Evolutionary conservation across 2,797 vertebrate genomes (phyloP), one percentile per base, ranked within the genome.

Genomic region (Bryconaethiops microstoma): DNA sequence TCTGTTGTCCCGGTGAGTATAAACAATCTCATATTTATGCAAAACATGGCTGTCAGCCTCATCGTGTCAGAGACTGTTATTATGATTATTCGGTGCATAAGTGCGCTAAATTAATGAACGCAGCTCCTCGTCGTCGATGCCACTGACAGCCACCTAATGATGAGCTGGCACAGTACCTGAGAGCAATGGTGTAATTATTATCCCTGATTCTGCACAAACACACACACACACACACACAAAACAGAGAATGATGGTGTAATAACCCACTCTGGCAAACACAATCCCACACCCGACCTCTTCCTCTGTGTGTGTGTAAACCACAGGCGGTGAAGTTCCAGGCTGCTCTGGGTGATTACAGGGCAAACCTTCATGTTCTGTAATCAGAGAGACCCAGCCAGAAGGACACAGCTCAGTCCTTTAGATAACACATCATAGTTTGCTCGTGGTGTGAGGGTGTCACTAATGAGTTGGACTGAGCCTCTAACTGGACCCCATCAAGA

Each of bases 111-210:
- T 83, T 86, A 88, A 88, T 85, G 79, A 86, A 80, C 45, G 62
- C 55, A 63, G 67, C 79, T 69, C 82, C 74, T 76, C 5, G 45
- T 69, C 17, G 62, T 77, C 78, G 62, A 64, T n/a, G 65, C 60
- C 17, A n/a, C 29, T 79, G 86, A 84, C 78, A 83, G 76, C 76
- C 54, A 71, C 73, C 68, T 82, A 85, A 86, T 85, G 83, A 85
- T 76, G 68, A 83, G 79, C 72, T 74, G 71, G 23, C 17, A 73
- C 63, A 19, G 65, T 78, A 82, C 83, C 83, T 88, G 79, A 81
- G 79, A 82, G 82, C 80, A 64, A 84, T 76, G 70, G 86, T 87
- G 82, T 85, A 85, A 85, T 87, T 83, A 85, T 82, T 80, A 79
- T 80, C 78, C 77, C 60, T 29, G 48, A 69, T 72, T 62, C 55